A percentile compares a stretch with the other conserved stretches of the same genome.
These are phyloP conservation scores for Pelodiscus sinensis DNA, from an alignment of 2,113 vertebrate genomes.

Conservation along the genomic window DNA sequence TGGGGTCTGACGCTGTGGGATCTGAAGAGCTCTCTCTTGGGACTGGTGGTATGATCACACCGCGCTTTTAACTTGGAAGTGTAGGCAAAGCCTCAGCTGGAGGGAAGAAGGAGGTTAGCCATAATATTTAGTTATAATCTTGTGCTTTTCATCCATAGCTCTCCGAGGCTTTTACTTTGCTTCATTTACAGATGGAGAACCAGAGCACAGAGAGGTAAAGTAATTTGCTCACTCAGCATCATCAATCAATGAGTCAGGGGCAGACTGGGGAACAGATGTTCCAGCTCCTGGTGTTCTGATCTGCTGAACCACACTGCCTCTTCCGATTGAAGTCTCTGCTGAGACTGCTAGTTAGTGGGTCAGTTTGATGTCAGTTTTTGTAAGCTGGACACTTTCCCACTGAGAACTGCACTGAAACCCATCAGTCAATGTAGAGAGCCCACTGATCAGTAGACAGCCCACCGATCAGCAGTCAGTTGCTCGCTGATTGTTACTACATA, in stretches of 20 bases:
- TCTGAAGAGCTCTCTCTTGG: no score
- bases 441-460: not conserved
- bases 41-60: no score
- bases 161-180: not conserved
- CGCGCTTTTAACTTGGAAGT: no score
- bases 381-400: not conserved
- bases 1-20: no score
- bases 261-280: not conserved
- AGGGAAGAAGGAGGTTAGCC: not conserved
- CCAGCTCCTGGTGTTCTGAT: not conserved
- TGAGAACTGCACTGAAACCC: not conserved
- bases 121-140: not conserved
- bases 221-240: not conserved
- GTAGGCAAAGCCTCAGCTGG: not conserved
- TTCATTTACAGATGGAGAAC: not conserved
- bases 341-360: not conserved
- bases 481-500: not conserved
- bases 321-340: not conserved
- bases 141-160: not conserved
- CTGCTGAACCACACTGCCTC: not conserved
- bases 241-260: not conserved
- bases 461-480: accelerated
- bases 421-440: not conserved
- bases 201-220: not conserved
- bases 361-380: not conserved